Evolutionary conservation across 2,797 vertebrate species (phyloP).

Genomic region (Kryptolebias ocellatus): DNA sequence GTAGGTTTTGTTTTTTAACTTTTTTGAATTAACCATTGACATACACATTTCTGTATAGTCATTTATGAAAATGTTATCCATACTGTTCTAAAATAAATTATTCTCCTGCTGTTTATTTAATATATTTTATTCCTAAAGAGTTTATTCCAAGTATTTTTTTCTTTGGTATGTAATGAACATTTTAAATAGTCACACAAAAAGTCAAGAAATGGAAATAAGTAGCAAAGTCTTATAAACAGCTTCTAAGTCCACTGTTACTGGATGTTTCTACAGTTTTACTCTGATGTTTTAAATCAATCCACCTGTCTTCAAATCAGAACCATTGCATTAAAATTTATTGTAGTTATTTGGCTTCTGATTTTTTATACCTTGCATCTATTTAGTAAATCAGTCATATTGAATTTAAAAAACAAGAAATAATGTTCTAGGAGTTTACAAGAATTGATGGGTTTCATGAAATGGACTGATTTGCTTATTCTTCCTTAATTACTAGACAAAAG

Average conservation of each 20-base stretch:
- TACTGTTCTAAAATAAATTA: background rate
- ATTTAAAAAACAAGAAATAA: background rate
- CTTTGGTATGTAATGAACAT: background rate
- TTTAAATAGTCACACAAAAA: background rate
- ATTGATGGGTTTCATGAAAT: background rate
- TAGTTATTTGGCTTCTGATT: slow-evolving; percentile 9
- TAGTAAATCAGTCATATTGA: background rate
- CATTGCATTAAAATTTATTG: slow-evolving; percentile 32
- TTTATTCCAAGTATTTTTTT: background rate
- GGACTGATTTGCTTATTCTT: slow-evolving; percentile 21
- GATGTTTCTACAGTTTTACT: slow-evolving; percentile 56
- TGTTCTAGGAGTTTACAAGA: background rate
- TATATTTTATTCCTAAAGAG: slow-evolving; percentile 26
- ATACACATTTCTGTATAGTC: background rate
- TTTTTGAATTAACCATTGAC: too few species aligned
- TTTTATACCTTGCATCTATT: slow-evolving; percentile 29
- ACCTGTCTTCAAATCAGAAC: slow-evolving; percentile 36
- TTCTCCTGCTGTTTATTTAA: too few species aligned
- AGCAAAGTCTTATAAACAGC: background rate
- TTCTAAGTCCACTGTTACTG: slow-evolving; percentile 61
- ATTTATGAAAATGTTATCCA: background rate
- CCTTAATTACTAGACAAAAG: slow-evolving; percentile 30
- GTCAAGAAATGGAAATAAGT: background rate
- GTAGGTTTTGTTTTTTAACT: too few species aligned
- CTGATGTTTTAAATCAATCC: slow-evolving; percentile 38